A percentile compares a stretch with the other conserved stretches of the same genome.
Evolutionary conservation across 2,888 invertebrate genomes (phyloP).

Genomic region (Plemyria rubiginata): DNA sequence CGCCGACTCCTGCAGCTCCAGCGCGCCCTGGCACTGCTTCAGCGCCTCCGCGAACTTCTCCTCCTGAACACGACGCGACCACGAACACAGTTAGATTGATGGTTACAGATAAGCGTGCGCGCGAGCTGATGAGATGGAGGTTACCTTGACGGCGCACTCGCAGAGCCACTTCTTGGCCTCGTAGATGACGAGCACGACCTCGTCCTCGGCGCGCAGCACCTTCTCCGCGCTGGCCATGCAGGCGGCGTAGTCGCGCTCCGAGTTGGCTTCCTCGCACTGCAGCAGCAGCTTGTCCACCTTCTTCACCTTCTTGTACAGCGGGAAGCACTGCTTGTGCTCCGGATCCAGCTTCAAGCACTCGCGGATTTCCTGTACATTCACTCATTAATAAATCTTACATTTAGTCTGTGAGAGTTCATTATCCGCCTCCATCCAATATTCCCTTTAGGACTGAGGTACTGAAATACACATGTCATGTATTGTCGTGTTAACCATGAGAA

Average conservation of each 20-base stretch:
- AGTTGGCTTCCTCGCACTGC: constrained; percentile 86
- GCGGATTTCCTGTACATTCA: constrained; percentile 88
- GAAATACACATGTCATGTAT: too few relatives aligned
- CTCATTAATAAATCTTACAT: too few relatives aligned
- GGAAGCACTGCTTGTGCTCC: constrained; percentile 98
- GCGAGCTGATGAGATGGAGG: too few relatives aligned
- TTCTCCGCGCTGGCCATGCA: constrained; percentile 89
- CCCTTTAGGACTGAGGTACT: too few relatives aligned
- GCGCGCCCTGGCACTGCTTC: constrained; percentile 90
- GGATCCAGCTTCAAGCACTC: constrained; percentile 99
- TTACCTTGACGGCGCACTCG: constrained; percentile 87
- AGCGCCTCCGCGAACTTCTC: constrained; percentile 90
- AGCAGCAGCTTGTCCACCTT: constrained; percentile 93
- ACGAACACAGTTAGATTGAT: too few relatives aligned
- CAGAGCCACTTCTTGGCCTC: constrained; percentile 92
- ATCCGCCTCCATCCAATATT: too few relatives aligned
- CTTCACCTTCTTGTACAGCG: constrained; percentile 97
- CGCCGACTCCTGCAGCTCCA: constrained; percentile 90
- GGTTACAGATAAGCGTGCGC: too few relatives aligned
- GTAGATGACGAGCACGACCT: constrained; percentile 88
- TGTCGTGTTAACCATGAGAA: too few relatives aligned
- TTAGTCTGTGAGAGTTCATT: too few relatives aligned
- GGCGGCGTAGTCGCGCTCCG: constrained; percentile 86
- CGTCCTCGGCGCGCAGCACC: constrained; percentile 88
- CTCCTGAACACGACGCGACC: constrained; percentile 79